Evolutionary conservation across 2,797 vertebrate genomes (phyloP).

Genomic region (Erethizon dorsatum): DNA sequence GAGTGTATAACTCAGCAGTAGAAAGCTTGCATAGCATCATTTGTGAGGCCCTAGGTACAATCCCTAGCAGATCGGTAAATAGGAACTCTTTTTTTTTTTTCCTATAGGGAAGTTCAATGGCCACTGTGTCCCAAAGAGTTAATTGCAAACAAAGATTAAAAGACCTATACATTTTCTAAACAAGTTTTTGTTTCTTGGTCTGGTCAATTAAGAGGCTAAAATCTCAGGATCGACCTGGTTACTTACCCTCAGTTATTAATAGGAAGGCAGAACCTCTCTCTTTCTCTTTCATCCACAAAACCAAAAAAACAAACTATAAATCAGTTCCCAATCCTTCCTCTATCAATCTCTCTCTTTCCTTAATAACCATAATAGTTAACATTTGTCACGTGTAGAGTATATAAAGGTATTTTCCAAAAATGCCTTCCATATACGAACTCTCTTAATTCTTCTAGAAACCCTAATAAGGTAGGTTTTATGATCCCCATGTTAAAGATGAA

Average conservation of each 20-base stretch:
- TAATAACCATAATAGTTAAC: constrained; percentile 9
- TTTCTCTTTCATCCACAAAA: neutral
- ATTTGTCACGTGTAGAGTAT: neutral
- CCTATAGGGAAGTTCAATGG: neutral
- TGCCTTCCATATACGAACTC: neutral
- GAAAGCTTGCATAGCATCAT: neutral
- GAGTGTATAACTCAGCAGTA: neutral
- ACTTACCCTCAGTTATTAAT: neutral
- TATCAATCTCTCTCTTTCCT: neutral
- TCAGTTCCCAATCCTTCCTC: neutral
- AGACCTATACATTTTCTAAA: neutral
- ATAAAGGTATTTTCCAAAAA: neutral
- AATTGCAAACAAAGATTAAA: neutral
- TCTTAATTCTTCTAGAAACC: neutral
- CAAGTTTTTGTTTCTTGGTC: neutral
- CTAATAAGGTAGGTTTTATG: neutral
- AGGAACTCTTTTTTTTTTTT: constrained; percentile 8
- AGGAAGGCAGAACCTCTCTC: neutral
- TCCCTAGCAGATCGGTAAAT: neutral
- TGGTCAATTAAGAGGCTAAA: neutral
- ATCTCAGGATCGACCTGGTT: neutral
- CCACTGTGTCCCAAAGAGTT: neutral
- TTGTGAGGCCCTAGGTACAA: neutral
- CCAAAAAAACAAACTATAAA: neutral
- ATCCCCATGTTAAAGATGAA: neutral